phyloP scores from a whole-genome alignment of 2,888 invertebrate genomes.

The Macaria liturata region DNA sequence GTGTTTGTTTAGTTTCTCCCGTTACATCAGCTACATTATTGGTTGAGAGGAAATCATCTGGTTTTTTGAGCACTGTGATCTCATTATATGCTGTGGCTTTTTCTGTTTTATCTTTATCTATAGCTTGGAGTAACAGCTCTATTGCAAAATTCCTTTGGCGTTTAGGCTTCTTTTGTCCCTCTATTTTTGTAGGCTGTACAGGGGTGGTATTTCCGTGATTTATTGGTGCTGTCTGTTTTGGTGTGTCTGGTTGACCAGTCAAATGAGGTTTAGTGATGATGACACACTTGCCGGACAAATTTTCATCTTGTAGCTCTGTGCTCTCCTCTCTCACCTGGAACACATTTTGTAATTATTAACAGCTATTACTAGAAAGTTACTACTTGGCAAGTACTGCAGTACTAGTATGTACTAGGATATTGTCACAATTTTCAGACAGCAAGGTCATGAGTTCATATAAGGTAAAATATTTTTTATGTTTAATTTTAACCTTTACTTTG shows the following conservation, averaged over 20 bases:
- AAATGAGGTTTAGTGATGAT: slow-evolving; percentile 28
- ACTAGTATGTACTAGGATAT: no score
- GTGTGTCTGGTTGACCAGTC: no score
- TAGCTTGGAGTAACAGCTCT: slow-evolving; percentile 44
- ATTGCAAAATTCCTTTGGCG: slow-evolving; percentile 53
- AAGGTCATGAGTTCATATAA: no score
- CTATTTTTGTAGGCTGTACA: slow-evolving; percentile 3
- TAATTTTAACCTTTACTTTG: no score
- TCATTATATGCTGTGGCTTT: background rate
- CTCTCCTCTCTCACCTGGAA: slow-evolving; percentile 48
- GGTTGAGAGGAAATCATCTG: slow-evolving; percentile 38
- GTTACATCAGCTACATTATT: background rate
- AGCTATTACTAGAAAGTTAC: no score
- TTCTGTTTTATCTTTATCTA: slow-evolving; percentile 18
- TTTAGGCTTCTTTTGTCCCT: slow-evolving; percentile 18
- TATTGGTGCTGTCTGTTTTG: no score
- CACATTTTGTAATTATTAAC: no score
- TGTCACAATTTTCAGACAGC: no score
- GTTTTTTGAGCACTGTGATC: slow-evolving; percentile 28
- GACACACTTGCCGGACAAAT: slow-evolving; percentile 5
- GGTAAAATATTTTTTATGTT: no score
- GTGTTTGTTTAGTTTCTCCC: background rate
- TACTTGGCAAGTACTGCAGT: no score
- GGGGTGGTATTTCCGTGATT: background rate
- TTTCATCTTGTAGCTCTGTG: slow-evolving; percentile 27